Percentiles rank a stretch among this genome's conserved stretches.
Evolutionary conservation across 2,113 vertebrate genomes (phyloP).

Genomic region (Periophthalmus modestus): DNA sequence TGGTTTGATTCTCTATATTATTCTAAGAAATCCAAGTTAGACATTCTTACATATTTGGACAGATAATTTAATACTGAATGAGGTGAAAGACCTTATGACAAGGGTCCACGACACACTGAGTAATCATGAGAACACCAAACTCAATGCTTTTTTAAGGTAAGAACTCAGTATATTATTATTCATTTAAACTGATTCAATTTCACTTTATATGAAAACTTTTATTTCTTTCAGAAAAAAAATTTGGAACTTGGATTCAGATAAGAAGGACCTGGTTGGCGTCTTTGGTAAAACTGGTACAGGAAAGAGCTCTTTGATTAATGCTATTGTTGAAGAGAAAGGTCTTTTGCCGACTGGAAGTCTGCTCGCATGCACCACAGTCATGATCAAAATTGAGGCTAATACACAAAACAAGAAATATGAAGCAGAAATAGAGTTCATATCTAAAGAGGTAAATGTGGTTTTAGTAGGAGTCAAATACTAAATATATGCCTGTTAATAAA

Average conservation of each 20-base stretch:
- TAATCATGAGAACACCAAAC: neutral
- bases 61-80: neutral
- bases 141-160: conserved; percentile 8
- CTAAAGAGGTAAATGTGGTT: conserved; percentile 41
- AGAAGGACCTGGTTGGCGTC: conserved; percentile 51
- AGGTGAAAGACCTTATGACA: neutral
- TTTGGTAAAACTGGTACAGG: conserved; percentile 67
- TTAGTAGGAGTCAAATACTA: neutral
- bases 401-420: conserved; percentile 16
- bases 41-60: neutral
- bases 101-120: neutral
- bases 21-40: neutral
- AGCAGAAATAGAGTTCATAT: conserved; percentile 64
- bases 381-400: conserved; percentile 61
- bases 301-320: conserved; percentile 67
- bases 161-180: neutral
- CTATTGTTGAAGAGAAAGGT: conserved; percentile 46
- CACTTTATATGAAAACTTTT: neutral
- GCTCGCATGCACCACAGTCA: conserved; percentile 62
- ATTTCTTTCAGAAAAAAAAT: conserved; percentile 36
- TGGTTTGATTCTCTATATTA: neutral
- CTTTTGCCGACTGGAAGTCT: conserved; percentile 51
- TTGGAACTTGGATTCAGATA: conserved; percentile 17
- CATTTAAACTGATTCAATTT: neutral
- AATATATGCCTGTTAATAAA: neutral